Evolutionary conservation across 2,113 vertebrate species (phyloP).

Genomic region (Apteryx mantelli): DNA sequence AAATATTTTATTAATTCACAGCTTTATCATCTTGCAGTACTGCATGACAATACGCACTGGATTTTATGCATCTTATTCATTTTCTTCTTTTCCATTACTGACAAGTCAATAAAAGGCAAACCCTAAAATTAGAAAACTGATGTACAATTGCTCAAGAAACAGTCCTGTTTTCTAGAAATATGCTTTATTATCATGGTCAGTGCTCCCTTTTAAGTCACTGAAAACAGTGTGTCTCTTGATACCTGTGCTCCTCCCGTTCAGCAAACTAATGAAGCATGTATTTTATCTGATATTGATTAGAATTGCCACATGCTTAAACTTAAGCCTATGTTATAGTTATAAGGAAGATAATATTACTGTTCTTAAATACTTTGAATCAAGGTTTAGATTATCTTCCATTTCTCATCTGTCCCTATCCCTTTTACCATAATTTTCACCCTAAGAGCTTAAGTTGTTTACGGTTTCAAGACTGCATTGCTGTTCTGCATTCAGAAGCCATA

Average conservation of each 20-base stretch:
- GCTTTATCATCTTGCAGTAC: not conserved
- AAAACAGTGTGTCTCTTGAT: not conserved
- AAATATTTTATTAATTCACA: not conserved
- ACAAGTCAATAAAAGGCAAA: not conserved
- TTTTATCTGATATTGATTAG: not conserved
- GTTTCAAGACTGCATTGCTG: accelerated
- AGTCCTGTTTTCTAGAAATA: not conserved
- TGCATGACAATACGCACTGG: not conserved
- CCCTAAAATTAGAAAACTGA: not conserved
- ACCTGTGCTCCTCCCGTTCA: accelerated
- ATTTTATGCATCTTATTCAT: not conserved
- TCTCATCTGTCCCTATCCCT: not conserved
- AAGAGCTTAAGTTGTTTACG: not conserved
- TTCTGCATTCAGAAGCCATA: not conserved
- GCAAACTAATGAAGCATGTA: not conserved
- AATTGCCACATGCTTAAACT: not conserved
- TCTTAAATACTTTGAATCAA: not conserved
- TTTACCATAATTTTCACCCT: not conserved
- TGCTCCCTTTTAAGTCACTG: not conserved
- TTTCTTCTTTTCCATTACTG: not conserved
- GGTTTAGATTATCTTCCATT: not conserved
- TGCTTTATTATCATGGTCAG: not conserved
- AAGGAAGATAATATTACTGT: not conserved
- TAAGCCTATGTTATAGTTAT: accelerated
- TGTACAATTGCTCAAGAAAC: not conserved